Evolutionary conservation across 2,797 vertebrate species (phyloP), one percentile per base, ranked within the genome.

Genomic region (Macropodus opercularis): DNA sequence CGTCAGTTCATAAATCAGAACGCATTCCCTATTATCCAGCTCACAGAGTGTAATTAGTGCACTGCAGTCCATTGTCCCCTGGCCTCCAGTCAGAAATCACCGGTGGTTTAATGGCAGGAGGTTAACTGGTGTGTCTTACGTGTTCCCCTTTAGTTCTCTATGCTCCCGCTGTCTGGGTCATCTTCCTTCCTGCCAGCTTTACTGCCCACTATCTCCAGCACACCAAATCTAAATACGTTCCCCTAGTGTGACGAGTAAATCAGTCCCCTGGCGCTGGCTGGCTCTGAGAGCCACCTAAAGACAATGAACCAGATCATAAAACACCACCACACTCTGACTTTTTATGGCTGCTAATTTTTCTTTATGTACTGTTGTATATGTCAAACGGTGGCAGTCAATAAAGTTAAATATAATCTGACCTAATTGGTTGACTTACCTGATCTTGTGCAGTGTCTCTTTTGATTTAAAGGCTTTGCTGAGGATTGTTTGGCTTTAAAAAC

Each of bases 81-180:
- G 85, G 72, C 88, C 89, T 65, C 24, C 75, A 79, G 73, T 91
- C 81, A 88, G 89, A 92, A 93, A 92, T 93, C 89, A 92, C 79
- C 21, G 69, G 66, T 75, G 69, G 66, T 85, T 87, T 92, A 92
- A 92, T 90, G 82, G 88, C 79, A 59, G 72, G 48, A 77, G 88
- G 89, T 89, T 87, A 91, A 86, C 87, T 39, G 47, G 80, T 83
- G 80, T 57, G 60, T 69, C 83, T 88, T 86, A 84, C 81, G 72
- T 87, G 85, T 81, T 70, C 60, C 80, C 73, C 77, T 64, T 61
- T 31, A 59, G 58, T 66, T 58, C 31, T 53, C 56, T 55, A 46
- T 81, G 75, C 75, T 82, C 79, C 67, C 61, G 85, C 81, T 77
- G 90, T 91, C 85, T 86, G 88, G 90, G 88, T 87, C 90, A 87